Base-by-base conservation (phyloP, 2,113 vertebrate genomes). In the Chloropsis hardwickii region DNA sequence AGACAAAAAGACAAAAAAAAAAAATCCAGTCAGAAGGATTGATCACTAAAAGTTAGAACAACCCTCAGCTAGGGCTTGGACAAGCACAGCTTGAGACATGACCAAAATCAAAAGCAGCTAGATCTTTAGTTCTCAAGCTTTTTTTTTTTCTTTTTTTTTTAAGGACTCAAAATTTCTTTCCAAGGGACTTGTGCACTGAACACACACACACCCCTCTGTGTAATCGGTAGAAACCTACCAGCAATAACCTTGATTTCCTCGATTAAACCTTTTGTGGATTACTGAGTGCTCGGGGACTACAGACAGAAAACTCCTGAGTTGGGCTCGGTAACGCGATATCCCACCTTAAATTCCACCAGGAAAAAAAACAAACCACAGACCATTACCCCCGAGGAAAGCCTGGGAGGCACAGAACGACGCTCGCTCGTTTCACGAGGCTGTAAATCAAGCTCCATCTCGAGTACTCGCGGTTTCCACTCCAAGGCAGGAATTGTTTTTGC, bases 311-410 rank as follows among this genome's bases (percentile, higher is more conserved):
- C 65, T 56, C 53, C 53, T 0, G 11, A 61, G 42, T 35, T 57
- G 7, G 19, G 39, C 8, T 74, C 2, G 4, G 82, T 51, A 93
- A 89, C 0, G 69, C 2, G 81, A 96, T 61, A 86, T 4, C 8
- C n/a, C 71, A 80, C 71, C 74, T 92, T 73, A 27, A 88, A 95
- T 88, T 67, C 81, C 61, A 53, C 24, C 40, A 15, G 39, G 53
- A 58, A 56, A 47, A 96, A 96, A 91, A 37, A 7, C n/a, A 64
- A 76, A 60, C 5, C 64, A 33, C 85, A 88, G 48, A 53, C 33
- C 62, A 35, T 37, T 27, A 10, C 22, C 7, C 60, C 44, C 6
- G 50, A 54, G 61, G 72, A 70, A 72, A 2, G 48, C 57, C 57
- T 6, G 15, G 15, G 40, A 56, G 39, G 31, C 35, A 50, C 33